Percentiles rank a stretch among this genome's conserved stretches.
These are phyloP conservation scores for Lateolabrax maculatus DNA, from an alignment of 2,797 vertebrate species.

Conservation along the genomic window DNA sequence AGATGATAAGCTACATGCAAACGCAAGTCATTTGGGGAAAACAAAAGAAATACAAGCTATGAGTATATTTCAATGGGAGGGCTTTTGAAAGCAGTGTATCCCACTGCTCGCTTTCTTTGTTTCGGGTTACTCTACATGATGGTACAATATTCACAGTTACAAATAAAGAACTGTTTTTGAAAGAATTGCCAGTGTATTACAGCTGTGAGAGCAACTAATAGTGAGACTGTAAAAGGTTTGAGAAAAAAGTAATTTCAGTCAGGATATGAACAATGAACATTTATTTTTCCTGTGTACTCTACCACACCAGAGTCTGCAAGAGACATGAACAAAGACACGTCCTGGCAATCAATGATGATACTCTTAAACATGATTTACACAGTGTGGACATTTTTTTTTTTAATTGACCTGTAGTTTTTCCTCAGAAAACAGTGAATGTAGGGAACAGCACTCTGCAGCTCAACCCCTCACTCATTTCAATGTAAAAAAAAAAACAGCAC, in stretches of 20 bases:
- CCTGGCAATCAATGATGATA: background rate
- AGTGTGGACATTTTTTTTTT: conserved; percentile 12
- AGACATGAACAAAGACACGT: conserved; percentile 13
- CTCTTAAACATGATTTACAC: background rate
- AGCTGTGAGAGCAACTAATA: background rate
- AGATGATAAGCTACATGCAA: conserved; percentile 30
- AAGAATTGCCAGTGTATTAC: background rate
- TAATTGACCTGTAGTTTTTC: background rate
- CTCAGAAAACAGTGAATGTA: background rate
- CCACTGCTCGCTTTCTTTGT: background rate
- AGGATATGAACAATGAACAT: conserved; percentile 6
- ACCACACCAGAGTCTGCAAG: background rate
- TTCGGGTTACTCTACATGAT: background rate
- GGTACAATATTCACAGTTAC: background rate
- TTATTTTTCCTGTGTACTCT: background rate
- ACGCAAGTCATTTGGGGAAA: conserved; percentile 2
- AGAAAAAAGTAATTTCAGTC: background rate
- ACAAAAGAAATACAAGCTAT: conserved; percentile 29
- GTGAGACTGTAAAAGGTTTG: background rate
- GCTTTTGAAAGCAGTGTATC: conserved; percentile 14
- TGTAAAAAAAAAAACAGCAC: background rate
- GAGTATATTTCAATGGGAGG: conserved; percentile 3
- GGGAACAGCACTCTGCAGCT: background rate
- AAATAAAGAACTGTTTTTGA: background rate
- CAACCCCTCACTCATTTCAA: background rate